A percentile compares a stretch with the other conserved stretches of the same genome.
These are phyloP conservation scores for Anguilla obscura DNA, from an alignment of 2,797 vertebrate species.

Conservation along the genomic window DNA sequence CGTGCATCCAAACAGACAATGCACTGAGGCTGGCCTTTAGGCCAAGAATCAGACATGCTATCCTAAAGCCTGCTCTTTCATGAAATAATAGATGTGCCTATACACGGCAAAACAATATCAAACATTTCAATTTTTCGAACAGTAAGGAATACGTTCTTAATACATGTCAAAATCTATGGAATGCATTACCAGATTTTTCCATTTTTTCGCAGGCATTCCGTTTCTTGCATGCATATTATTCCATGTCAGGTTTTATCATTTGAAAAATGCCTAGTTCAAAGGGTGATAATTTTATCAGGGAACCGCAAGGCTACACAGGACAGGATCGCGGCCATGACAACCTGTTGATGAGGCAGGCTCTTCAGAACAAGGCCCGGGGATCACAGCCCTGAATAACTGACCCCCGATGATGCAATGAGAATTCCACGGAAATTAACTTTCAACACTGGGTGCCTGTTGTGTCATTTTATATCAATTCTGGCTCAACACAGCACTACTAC, in stretches of 20 bases:
- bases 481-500: neutral
- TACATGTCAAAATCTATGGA: neutral
- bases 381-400: neutral
- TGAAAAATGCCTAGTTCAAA: neutral
- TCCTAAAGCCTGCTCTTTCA: neutral
- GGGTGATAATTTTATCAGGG: neutral
- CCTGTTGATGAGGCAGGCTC: neutral
- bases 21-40: slow-evolving; percentile 35
- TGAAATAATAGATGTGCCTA: neutral
- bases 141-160: neutral
- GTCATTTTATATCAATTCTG: neutral
- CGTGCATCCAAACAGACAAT: slow-evolving; percentile 52
- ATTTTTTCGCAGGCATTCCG: neutral
- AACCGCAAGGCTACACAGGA: neutral
- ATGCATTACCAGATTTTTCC: neutral
- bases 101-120: neutral
- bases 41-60: neutral
- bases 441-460: slow-evolving; percentile 37
- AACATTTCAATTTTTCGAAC: neutral
- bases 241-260: neutral
- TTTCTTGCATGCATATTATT: neutral
- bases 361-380: neutral
- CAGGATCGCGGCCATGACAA: neutral
- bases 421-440: slow-evolving; percentile 59
- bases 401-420: slow-evolving; percentile 35